These are phyloP conservation scores for Calliphora vomitoria DNA, from an alignment of 2,888 invertebrate genomes.

Conservation along the genomic window DNA sequence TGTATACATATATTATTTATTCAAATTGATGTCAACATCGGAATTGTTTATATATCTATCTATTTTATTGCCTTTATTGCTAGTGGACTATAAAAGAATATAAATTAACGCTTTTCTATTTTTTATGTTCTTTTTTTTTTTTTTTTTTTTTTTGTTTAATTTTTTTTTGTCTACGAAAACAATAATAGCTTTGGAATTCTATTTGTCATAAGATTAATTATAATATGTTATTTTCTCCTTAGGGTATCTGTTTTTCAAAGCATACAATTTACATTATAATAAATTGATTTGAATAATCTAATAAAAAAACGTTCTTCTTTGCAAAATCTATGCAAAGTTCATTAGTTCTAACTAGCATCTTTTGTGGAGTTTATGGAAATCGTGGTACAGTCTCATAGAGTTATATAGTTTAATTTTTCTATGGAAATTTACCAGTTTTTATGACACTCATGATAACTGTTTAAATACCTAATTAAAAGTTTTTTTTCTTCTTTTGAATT, in stretches of 20 bases:
- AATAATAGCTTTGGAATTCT: slow-evolving; percentile 58
- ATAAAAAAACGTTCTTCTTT: slow-evolving; percentile 13
- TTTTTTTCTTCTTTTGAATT: no score
- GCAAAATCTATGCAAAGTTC: slow-evolving; percentile 29
- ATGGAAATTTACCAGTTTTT: neutral
- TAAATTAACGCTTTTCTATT: slow-evolving; percentile 56
- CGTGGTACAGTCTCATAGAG: neutral
- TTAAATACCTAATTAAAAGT: no score
- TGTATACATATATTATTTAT: slow-evolving; percentile 33
- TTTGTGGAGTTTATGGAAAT: neutral
- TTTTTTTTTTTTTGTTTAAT: slow-evolving; percentile 20
- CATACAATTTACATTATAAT: slow-evolving; percentile 24
- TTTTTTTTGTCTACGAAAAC: slow-evolving; percentile 30
- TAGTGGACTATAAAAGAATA: slow-evolving; percentile 60
- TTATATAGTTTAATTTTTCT: neutral
- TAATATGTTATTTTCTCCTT: slow-evolving; percentile 34
- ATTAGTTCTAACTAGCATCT: neutral
- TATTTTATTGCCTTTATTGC: slow-evolving; percentile 40
- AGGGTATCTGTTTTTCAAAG: slow-evolving; percentile 17
- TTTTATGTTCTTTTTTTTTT: slow-evolving; percentile 20
- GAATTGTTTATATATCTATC: slow-evolving; percentile 31
- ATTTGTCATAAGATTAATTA: slow-evolving; percentile 45
- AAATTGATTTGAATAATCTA: slow-evolving; percentile 24
- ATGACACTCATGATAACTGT: no score
- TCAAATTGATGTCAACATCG: slow-evolving; percentile 61